Evolutionary conservation across 2,113 vertebrate genomes (phyloP), one percentile per base, ranked within the genome.

Genomic region (Sinocyclocheilus anshuiensis): DNA sequence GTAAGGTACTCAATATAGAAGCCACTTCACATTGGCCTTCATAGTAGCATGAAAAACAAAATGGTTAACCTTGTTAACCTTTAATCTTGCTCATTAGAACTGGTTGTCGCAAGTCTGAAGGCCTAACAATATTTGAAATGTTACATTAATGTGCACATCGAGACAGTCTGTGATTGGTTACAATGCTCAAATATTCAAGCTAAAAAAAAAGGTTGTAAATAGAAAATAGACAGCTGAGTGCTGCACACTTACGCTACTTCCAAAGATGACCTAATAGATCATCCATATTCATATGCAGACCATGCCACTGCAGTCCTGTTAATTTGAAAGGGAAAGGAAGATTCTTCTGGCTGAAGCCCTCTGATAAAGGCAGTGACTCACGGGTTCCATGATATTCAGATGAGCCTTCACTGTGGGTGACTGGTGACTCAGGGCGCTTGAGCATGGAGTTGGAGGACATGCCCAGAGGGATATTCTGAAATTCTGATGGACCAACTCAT

Each of bases 321-420:
- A 63, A 84, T 86, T 81, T 86, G 22, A 86, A 86, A 84, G 79
- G 85, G 83, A 75, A 86, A 83, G 72, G 29, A 84, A 78, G 63
- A 53, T 39, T 39, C 39, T 83, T 89, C 77, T 84, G 89, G 88
- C 84, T 89, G 88, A 89, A 85, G 82, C 81, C 84, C 81, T 80
- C 86, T 77, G 81, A 87, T 86, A 86, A 84, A 86, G 81, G 83
- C 87, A 86, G 72, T 20, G 81, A 86, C 89, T 90, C 57, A 67
- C 88, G 89, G 90, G 90, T 92, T 93, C 94, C 93, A 94, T 94
- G 94, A 93, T 93, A 94, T 93, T 94, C 91, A 95, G 93, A 95
- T 94, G 93, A 94, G 93, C 89, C 83, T 29, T 78, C 78, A 63
- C 91, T 65, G 82, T 79, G 57, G 78, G 86, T 92, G 92, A 91